Evolutionary conservation across 2,888 invertebrate genomes (phyloP), one percentile per base, ranked within the genome.

Genomic region (Ceriagrion tenellum): DNA sequence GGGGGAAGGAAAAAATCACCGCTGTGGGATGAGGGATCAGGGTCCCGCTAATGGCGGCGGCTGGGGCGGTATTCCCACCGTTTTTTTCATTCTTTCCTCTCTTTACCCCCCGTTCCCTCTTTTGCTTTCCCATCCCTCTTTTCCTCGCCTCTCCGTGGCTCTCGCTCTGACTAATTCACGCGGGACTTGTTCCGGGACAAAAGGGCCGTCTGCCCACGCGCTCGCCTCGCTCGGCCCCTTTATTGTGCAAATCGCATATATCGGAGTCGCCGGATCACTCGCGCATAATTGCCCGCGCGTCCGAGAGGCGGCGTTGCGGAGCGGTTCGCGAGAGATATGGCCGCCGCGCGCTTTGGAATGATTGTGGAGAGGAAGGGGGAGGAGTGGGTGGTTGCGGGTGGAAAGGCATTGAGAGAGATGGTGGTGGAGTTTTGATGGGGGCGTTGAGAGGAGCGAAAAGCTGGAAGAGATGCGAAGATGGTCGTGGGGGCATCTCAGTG

Each of bases 201-300:
- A 81, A 81, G 81, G 18, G 16, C 30, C 26, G 35, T 0, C 35
- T 56, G 56, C 56, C 56, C 56, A 16, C 56, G 8, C 59, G 59
- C 47, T 47, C 47, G 47, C 47, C 47, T 47, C 69, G 26, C 69
- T 69, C n/a, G 69, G 10, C 18, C 81, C 81, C 26, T 81, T 81
- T 30, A 35, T 35, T 30, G 81, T 81, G 81, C 35, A 81, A 81
- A 81, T 81, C 81, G 30, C 81, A 26, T 26, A 35, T 18, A 30
- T 30, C 81, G 81, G 81, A 81, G 81, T 81, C 81, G 69, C n/a
- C n/a, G 69, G 69, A n/a, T 81, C 81, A 35, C 81, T 8, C 81
- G 81, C 35, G 81, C 81, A 35, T 81, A 30, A 81, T 81, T 81
- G 81, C 81, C 81, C 35, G 81, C 18, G 69, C 47, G 47, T 47